These are phyloP conservation scores for Drepana arcuata DNA, from an alignment of 1,140 invertebrate genomes.

Conservation along the genomic window DNA sequence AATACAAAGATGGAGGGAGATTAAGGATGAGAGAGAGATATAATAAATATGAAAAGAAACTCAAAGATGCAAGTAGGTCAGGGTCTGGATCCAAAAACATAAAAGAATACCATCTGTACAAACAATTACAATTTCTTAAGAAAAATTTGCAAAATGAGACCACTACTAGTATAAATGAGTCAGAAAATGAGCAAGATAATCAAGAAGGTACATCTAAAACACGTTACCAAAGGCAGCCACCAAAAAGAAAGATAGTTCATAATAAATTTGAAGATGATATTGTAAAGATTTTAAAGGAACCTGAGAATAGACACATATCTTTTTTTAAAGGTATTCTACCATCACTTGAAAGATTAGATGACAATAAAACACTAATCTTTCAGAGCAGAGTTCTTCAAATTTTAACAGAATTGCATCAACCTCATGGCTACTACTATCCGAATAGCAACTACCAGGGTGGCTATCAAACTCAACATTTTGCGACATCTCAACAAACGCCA, in stretches of 20 bases:
- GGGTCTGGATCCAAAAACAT: constrained; percentile 12
- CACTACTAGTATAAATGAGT: constrained; percentile 11
- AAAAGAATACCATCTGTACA: constrained; percentile 20
- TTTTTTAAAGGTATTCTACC: constrained; percentile 23
- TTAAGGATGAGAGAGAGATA: constrained; percentile 17
- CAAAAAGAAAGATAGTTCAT: constrained; percentile 18
- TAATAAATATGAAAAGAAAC: constrained; percentile 16
- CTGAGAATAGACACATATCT: constrained; percentile 19
- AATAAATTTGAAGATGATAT: constrained; percentile 17
- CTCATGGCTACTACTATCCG: constrained; percentile 16
- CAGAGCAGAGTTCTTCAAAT: constrained; percentile 21
- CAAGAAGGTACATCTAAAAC: constrained; percentile 16
- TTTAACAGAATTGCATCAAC: constrained; percentile 9
- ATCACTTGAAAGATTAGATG: constrained; percentile 20
- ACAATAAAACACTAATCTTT: constrained; percentile 25
- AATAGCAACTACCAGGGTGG: constrained; percentile 18
- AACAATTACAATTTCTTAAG: constrained; percentile 15
- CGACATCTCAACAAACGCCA: constrained; percentile 20
- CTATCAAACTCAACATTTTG: constrained; percentile 23
- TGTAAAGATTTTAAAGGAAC: constrained; percentile 20
- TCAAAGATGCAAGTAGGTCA: constrained; percentile 16
- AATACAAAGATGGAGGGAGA: constrained; percentile 16
- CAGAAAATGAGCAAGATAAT: constrained; percentile 17
- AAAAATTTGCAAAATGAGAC: constrained; percentile 18
- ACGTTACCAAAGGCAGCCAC: constrained; percentile 16